Evolutionary conservation across 2,797 vertebrate genomes (phyloP).

Genomic region (Ara ararauna): DNA sequence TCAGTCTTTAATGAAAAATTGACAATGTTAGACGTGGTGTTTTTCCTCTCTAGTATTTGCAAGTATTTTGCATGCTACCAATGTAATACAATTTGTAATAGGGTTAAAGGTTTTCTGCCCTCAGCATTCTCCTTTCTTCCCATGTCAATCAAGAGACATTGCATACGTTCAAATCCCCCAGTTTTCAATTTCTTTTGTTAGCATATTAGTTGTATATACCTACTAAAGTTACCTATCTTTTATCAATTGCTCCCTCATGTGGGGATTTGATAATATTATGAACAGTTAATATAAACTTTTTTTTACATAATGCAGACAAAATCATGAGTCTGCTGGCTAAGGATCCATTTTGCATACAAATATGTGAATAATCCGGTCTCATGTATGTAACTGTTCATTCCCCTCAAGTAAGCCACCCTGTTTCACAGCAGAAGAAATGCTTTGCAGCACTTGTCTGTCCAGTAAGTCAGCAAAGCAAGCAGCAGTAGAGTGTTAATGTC

Average conservation of each 20-base stretch:
- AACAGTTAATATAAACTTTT: background rate
- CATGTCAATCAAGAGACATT: background rate
- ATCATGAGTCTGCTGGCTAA: background rate
- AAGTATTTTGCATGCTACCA: background rate
- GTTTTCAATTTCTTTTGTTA: background rate
- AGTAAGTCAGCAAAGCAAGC: background rate
- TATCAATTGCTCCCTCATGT: conserved; percentile 63
- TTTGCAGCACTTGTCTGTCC: background rate
- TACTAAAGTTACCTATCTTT: background rate
- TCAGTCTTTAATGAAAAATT: background rate
- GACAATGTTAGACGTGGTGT: background rate
- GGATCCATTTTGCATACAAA: background rate
- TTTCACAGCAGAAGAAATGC: background rate
- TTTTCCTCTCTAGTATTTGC: background rate
- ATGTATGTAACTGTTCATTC: background rate
- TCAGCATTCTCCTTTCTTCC: background rate
- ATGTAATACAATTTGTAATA: background rate
- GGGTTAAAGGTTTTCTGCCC: background rate
- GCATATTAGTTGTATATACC: background rate
- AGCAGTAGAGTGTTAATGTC: background rate
- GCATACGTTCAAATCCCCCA: background rate
- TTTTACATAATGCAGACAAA: background rate
- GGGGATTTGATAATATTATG: conserved; percentile 37
- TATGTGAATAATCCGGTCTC: background rate
- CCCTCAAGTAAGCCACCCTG: background rate